Base-by-base conservation (phyloP, 2,888 invertebrate species). In the Drosophila tripunctata region DNA sequence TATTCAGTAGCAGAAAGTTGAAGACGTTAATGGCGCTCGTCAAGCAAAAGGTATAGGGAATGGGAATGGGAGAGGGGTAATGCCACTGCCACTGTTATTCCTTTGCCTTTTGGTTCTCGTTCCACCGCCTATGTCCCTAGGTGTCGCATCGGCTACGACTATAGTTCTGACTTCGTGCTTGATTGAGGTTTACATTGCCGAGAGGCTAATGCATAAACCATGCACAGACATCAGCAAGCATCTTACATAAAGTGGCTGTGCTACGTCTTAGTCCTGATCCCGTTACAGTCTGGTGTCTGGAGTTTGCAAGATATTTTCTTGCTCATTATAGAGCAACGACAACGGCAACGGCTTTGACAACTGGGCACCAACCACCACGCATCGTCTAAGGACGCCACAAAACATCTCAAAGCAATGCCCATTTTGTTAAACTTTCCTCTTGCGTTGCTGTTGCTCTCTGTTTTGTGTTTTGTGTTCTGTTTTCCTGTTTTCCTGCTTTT, bases 1-100 rank as follows among this genome's bases (percentile, higher is more conserved):
- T 84, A 87, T 88, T 84, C 88, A 87, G 87, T 87, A 88, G 87
- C 87, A 87, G 84, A 82, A 88, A 88, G 86, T 87, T 84, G 87
- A 80, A 82, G 87, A 87, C 87, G 78, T 87, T 87, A 87, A 88
- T 88, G 84, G 80, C 64, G 75, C 78, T 71, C 71, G 72, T 67
- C 78, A 75, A 67, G 82, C 70, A 57, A 57, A 75, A 73, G 57
- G 74, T 69, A 75, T 8, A 21, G 10, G 10, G 27, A 27, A 10
- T 8, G 8, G 10, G 10, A 27, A 27, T 3, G 27, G 2, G 27
- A 27, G 10, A 3, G 21, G 21, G 27, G 0, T 27, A 10, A 10
- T 27, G 27, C 27, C 27, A 10, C 3, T 27, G 27, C 3, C n/a
- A n/a, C n/a, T 27, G 27, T 27, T 27, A 27, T 27, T 27, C 27